A percentile compares a stretch with the other conserved stretches of the same genome.
These are phyloP conservation scores for Leucophenga montana DNA, from an alignment of 2,888 invertebrate genomes.

Conservation along the genomic window DNA sequence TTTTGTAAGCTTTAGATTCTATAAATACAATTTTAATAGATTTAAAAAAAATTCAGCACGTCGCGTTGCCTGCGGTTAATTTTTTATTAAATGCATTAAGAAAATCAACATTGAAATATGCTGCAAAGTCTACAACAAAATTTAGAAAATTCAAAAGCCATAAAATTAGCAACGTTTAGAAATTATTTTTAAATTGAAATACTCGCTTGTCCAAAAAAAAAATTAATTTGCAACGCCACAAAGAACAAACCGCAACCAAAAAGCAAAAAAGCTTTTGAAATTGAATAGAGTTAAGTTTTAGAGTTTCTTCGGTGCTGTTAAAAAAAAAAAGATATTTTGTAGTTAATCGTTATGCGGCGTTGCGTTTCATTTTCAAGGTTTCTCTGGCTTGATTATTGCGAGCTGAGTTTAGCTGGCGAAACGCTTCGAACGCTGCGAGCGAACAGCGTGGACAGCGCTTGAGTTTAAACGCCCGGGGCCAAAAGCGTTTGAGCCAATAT, in stretches of 20 bases:
- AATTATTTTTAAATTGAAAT: no score
- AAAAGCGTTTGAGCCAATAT: conserved; percentile 62
- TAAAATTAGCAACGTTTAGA: no score
- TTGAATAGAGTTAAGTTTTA: not conserved
- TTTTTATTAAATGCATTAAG: not conserved
- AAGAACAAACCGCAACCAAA: not conserved
- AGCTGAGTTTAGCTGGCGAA: not conserved
- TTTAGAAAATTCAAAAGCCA: not conserved
- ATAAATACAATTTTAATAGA: no score
- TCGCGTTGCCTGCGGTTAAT: not conserved
- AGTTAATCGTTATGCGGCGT: conserved; percentile 23
- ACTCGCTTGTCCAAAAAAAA: not conserved
- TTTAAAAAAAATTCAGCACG: not conserved
- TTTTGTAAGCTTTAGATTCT: no score
- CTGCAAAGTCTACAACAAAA: not conserved
- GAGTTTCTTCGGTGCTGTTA: not conserved
- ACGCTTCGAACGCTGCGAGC: conserved; percentile 4
- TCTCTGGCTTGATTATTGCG: not conserved
- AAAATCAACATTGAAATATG: not conserved
- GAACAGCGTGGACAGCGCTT: not conserved
- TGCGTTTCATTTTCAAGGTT: conserved; percentile 24
- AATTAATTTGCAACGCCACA: not conserved
- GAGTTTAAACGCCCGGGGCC: not conserved
- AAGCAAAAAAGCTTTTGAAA: not conserved
- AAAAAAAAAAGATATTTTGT: not conserved